These are phyloP conservation scores for Macrosiphum euphorbiae DNA, from an alignment of 2,888 invertebrate genomes.

Conservation along the genomic window DNA sequence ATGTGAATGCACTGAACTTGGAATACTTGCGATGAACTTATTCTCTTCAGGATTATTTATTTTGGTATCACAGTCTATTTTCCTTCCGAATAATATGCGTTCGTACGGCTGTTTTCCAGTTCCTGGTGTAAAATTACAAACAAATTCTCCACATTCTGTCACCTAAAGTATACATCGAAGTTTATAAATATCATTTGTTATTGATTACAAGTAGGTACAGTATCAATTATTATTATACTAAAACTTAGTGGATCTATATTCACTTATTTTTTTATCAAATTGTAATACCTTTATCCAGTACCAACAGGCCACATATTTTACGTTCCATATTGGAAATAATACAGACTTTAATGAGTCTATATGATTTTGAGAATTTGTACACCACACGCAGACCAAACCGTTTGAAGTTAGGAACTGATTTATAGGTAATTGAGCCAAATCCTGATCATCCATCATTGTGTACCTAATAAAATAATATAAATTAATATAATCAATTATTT, in stretches of 20 bases:
- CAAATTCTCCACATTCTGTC: slow-evolving; percentile 77
- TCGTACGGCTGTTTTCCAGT: slow-evolving; percentile 91
- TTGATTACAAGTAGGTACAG: background rate
- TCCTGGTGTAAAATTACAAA: slow-evolving; percentile 78
- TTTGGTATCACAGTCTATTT: slow-evolving; percentile 56
- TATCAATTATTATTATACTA: background rate
- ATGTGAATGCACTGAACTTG: slow-evolving; percentile 94
- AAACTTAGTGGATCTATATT: background rate
- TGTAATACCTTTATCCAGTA: slow-evolving; percentile 84
- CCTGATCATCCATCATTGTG: slow-evolving; percentile 83
- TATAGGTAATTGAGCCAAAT: slow-evolving; percentile 81
- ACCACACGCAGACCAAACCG: slow-evolving; percentile 89
- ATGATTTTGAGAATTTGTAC: slow-evolving; percentile 86
- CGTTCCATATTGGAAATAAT: slow-evolving; percentile 85
- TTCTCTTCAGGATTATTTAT: slow-evolving; percentile 70
- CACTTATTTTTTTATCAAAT: background rate
- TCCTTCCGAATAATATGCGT: slow-evolving; percentile 78
- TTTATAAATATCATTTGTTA: background rate
- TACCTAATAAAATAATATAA: slow-evolving; percentile 74
- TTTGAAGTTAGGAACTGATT: slow-evolving; percentile 75
- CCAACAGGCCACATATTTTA: slow-evolving; percentile 81
- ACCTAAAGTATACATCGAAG: slow-evolving; percentile 71
- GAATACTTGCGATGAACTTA: slow-evolving; percentile 83
- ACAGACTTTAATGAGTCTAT: slow-evolving; percentile 77
- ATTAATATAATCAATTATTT: background rate